Base-by-base conservation (phyloP, 2,113 vertebrate species). In the Etia nguti region DNA sequence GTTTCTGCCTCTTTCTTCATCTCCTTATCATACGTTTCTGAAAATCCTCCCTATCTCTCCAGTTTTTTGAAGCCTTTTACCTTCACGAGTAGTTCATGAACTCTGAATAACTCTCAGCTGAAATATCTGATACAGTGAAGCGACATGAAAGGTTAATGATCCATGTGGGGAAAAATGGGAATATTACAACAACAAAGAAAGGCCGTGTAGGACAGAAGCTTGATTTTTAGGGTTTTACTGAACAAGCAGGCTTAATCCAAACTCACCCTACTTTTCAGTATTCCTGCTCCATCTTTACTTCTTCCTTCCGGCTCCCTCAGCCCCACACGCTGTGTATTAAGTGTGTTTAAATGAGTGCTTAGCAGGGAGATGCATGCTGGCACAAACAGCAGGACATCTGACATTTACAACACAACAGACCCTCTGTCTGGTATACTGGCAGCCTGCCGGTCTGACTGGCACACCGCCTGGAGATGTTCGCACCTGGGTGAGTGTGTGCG, bases 321-420 rank as follows among this genome's bases (percentile, higher is more conserved):
- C 52, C 31, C 56, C 36, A 10, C 41, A 7, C 24, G 70, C 83
- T 86, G 80, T 22, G 77, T 59, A 15, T 85, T 93, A 88, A 93
- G 82, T 89, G 87, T 90, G 86, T 85, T 65, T 84, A 81, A 87
- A 90, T 91, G 91, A 80, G 83, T 79, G 82, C 88, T 92, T 87
- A 94, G 82, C 31, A 52, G 68, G 43, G 82, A 56, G 89, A 88
- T 73, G 86, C 79, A 24, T 4, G 84, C 88, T 92, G 92, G 92
- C 94, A 93, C 82, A 46, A 89, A 81, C 94, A 83, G 88, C 88
- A 24, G 90, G 90, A 92, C 92, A 93, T 86, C 90, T 94, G 93
- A 94, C 94, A 95, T 95, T 95, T 91, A 87, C 83, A 91, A 90
- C 92, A 94, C 90, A 95, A 89, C 91, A 73, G 83, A 82, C 70